Evolutionary conservation across 2,888 invertebrate genomes (phyloP).

Genomic region (Protophormia terraenovae): DNA sequence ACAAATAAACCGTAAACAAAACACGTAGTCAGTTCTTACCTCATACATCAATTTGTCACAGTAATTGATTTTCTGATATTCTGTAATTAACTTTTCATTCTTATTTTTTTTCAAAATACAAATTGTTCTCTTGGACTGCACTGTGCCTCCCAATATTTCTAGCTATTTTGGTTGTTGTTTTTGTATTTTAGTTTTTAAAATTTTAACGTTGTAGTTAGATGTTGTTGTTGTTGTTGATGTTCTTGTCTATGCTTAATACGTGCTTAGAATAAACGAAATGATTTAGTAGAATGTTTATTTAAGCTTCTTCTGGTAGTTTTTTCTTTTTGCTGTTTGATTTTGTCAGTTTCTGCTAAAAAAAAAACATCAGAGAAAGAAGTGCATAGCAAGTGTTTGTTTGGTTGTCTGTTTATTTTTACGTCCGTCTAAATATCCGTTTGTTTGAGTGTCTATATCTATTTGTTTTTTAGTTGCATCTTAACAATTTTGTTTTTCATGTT

Average conservation of each 20-base stretch:
- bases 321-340: slow-evolving; percentile 10
- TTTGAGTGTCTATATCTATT: neutral
- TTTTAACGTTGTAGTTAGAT: neutral
- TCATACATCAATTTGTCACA: neutral
- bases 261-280: slow-evolving; percentile 54
- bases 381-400: neutral
- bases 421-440: neutral
- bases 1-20: neutral
- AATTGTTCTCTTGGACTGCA: neutral
- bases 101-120: neutral
- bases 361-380: neutral
- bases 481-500: slow-evolving; percentile 27
- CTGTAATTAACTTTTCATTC: neutral
- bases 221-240: slow-evolving; percentile 17
- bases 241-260: slow-evolving; percentile 36
- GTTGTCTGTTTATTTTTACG: too few relatives aligned
- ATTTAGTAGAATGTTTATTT: slow-evolving; percentile 25
- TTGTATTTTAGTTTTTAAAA: slow-evolving; percentile 11
- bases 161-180: neutral
- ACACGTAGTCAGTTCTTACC: neutral
- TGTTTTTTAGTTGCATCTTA: slow-evolving; percentile 4
- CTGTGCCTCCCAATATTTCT: neutral
- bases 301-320: neutral
- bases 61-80: neutral
- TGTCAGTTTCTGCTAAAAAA: neutral